Evolutionary conservation across 2,888 invertebrate species (phyloP).

Genomic region (Ceramica pisi): DNA sequence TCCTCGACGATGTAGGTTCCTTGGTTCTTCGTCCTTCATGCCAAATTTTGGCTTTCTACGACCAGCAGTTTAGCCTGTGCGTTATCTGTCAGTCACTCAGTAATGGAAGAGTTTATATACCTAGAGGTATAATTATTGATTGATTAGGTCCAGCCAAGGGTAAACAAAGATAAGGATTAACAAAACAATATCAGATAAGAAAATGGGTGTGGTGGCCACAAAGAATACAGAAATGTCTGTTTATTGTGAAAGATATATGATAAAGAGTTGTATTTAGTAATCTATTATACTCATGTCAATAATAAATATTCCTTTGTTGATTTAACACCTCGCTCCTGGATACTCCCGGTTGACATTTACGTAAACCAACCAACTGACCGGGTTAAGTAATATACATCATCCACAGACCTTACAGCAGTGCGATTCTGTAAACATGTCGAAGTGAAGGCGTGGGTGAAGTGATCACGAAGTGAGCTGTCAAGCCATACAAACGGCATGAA

Average conservation of each 20-base stretch:
- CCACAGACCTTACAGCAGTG: no score
- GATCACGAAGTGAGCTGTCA: no score
- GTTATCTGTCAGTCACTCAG: no score
- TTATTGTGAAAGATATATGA: not conserved
- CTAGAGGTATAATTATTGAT: no score
- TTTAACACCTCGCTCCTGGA: not conserved
- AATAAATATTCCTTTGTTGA: not conserved
- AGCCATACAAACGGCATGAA: no score
- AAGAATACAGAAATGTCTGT: not conserved
- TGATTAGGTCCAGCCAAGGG: not conserved
- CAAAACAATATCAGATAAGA: not conserved
- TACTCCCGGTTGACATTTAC: not conserved
- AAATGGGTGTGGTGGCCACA: not conserved
- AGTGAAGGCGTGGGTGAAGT: no score
- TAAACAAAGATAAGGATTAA: not conserved
- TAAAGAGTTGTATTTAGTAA: not conserved
- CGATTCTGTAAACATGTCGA: no score
- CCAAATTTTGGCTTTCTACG: no score
- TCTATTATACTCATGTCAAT: not conserved
- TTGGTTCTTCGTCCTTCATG: no score
- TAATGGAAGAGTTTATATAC: no score
- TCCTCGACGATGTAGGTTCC: no score
- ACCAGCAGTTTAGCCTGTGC: no score
- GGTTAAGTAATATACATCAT: not conserved
- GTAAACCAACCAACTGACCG: not conserved